phyloP scores from a whole-genome alignment of 1,140 invertebrate genomes.

The Drosophila seguyi region DNA sequence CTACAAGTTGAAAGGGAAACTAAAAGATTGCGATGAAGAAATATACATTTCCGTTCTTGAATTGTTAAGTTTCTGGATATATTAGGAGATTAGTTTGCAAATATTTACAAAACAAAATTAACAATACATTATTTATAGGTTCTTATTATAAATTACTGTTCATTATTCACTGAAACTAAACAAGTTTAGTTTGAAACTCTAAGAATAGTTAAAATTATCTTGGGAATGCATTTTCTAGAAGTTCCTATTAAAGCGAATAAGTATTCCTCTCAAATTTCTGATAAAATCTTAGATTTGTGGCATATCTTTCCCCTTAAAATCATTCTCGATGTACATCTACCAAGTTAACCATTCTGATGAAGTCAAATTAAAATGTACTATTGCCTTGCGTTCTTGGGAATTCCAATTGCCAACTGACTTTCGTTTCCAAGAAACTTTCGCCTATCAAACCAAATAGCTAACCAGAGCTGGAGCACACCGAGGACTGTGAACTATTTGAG shows the following conservation, averaged over 20 bases:
- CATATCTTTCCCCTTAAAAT: background rate
- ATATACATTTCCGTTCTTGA: constrained; percentile 4
- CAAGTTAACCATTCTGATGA: background rate
- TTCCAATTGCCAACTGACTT: constrained; percentile 2
- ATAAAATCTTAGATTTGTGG: background rate
- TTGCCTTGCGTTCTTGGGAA: background rate
- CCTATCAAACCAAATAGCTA: constrained; percentile 11
- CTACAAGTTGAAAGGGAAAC: background rate
- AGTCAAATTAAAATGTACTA: background rate
- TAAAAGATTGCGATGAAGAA: background rate
- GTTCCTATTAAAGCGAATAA: too few species aligned
- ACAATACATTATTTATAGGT: background rate
- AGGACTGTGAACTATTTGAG: constrained; percentile 14
- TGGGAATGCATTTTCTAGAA: background rate
- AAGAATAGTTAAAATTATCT: background rate
- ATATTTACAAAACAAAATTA: background rate
- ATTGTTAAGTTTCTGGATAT: background rate
- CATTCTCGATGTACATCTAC: background rate
- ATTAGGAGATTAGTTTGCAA: background rate
- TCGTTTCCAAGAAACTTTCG: constrained; percentile 33
- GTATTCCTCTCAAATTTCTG: background rate
- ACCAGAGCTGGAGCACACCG: background rate
- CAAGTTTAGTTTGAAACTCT: background rate
- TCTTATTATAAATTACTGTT: background rate
- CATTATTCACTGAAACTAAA: background rate